Evolutionary conservation across 1,140 invertebrate species (phyloP), one percentile per base, ranked within the genome.

Genomic region (Heterodera carotae): DNA sequence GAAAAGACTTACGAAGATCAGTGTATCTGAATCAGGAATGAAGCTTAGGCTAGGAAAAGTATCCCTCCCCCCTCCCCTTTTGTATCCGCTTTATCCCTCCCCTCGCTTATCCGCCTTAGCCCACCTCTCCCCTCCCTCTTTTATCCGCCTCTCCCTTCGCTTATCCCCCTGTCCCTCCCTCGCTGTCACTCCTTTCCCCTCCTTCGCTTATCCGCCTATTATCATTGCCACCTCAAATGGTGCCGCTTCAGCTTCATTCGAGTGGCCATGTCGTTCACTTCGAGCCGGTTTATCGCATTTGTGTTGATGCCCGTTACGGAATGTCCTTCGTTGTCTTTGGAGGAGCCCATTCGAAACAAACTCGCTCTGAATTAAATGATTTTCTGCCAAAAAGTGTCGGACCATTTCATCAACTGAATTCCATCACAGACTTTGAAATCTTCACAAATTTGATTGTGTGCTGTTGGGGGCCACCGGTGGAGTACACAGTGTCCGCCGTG

Each of bases 401-500:
- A 22, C 48, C 15, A 56, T 18, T 12, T 22, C 48, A 56, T 0
- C 48, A 56, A 18, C 22, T 18, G 12, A 8, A 8, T 43, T 6
- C 15, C 48, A 18, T 56, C 22, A 22, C 80, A 67, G 66, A 84
- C 81, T 82, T 82, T 39, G 81, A 82, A 34, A 82, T 82, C 68
- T 84, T 82, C 29, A 69, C 76, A 5, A 80, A 84, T 59, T 82
- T 84, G 29, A 83, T 75, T 1, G 82, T 82, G 48, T 82, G 80
- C 27, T 79, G 76, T 22, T 76, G 78, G 29, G 62, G 27, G 15
- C 29, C 29, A 22, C 81, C 83, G 39, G 84, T 84, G 6, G 84
- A 80, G 36, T 83, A 80, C 7, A 84, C 84, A 6, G 81, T 76
- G 76, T 85, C 84, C 0, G 82, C 84, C 34, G 82, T 85, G 68